These are phyloP conservation scores for Astreopora myriophthalma DNA, from an alignment of 64 coral and sea anemone species.

Conservation along the genomic window DNA sequence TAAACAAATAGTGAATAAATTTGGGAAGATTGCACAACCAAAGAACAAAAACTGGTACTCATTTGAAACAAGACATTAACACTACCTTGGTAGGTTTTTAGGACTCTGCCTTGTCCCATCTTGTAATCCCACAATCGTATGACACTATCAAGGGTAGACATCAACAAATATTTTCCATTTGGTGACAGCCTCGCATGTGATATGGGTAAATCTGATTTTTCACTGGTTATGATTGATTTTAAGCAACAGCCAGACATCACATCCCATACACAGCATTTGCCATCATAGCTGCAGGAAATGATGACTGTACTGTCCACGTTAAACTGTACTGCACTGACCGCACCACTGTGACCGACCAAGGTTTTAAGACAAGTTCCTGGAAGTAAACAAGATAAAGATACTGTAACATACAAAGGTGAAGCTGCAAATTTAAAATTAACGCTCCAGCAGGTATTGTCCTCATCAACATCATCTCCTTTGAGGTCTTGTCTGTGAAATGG, in stretches of 20 bases:
- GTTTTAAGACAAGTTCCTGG: slow-evolving; percentile 75
- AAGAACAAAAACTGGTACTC: too few relatives aligned
- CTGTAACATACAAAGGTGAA: background rate
- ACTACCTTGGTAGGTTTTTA: slow-evolving; percentile 71
- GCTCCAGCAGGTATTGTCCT: too few relatives aligned
- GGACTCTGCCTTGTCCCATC: slow-evolving; percentile 56
- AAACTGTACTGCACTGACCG: slow-evolving; percentile 66
- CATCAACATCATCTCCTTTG: too few relatives aligned
- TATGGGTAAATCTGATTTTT: background rate
- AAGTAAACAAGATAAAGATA: background rate
- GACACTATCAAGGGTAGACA: slow-evolving; percentile 68
- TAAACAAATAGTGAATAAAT: too few relatives aligned
- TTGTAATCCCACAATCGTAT: slow-evolving; percentile 77
- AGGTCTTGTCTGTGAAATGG: too few relatives aligned
- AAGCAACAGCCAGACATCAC: slow-evolving; percentile 60
- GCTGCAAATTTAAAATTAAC: background rate
- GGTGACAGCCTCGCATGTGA: slow-evolving; percentile 73
- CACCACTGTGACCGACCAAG: slow-evolving; percentile 60
- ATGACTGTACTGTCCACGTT: slow-evolving; percentile 56
- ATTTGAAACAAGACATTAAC: too few relatives aligned
- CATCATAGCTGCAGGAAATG: slow-evolving; percentile 67
- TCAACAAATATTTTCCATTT: slow-evolving; percentile 76
- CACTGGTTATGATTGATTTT: slow-evolving; percentile 30
- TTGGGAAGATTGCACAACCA: too few relatives aligned
- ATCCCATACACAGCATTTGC: slow-evolving; percentile 71